Evolutionary conservation across 1,140 invertebrate genomes (phyloP), one percentile per base, ranked within the genome.

Genomic region (Brachionus calyciflorus): DNA sequence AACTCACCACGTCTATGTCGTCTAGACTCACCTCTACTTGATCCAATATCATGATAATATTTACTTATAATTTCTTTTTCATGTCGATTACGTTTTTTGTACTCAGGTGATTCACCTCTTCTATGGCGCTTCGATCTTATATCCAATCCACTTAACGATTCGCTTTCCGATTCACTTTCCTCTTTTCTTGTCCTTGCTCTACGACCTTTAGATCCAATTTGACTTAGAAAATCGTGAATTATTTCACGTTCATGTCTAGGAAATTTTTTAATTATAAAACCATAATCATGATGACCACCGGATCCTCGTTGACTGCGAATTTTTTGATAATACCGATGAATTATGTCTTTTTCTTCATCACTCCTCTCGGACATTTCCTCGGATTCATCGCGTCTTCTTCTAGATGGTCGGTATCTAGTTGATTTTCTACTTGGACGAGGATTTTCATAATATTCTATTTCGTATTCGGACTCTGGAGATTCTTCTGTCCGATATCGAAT

Each of bases 41-140:
- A 6, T 19, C 55, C 55, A 60, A 60, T 60, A 17, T 60, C 55
- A 60, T 60, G 55, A n/a, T 60, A 60, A 21, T 60, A 60, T 21
- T 60, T 21, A 17, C 19, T 33, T 1, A 60, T 33, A 19, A 60
- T 60, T 60, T 33, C 19, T 9, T 60, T 60, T 60, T 60, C 4
- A 14, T 60, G 9, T 17, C 6, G 1, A 60, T 33, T 60, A 33
- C 55, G 12, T 37, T 60, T 60, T 17, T 26, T 30, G 17, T 33
- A 37, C 37, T 60, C 55, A 3, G 55, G 55, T 17, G 55, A 60
- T 28, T 60, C 55, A 9, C 3, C 55, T n/a, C 37, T 60, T 60
- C 30, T 60, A 1, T 30, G n/a, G 2, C 55, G 3, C 37, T 60
- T 60, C 30, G 33, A 1, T 26, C 33, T 37, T 37, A 9, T 37